phyloP scores from a whole-genome alignment of 2,113 vertebrate species.

The Eulacestoma nigropectus region DNA sequence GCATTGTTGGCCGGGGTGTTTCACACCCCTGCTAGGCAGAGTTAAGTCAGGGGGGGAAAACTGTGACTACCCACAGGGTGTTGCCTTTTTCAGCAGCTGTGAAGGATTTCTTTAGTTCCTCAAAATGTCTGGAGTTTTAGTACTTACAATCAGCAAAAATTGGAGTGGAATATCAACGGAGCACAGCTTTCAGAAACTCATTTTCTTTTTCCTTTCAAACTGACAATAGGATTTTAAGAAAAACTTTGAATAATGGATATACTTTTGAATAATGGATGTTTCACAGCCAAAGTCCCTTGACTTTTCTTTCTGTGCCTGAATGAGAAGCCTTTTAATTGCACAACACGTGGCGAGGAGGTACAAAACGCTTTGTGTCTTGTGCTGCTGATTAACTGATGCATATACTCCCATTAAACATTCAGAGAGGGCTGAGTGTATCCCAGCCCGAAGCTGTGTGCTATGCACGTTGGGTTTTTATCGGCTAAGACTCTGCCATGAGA shows the following conservation, averaged over 20 bases:
- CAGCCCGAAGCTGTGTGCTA: background rate
- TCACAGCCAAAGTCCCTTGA: slow-evolving; percentile 25
- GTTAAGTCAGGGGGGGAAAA: background rate
- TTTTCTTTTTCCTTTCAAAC: slow-evolving; percentile 53
- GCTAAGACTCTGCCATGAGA: background rate
- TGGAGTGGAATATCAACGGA: slow-evolving; percentile 21
- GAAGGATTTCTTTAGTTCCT: slow-evolving; percentile 1
- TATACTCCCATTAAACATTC: slow-evolving; percentile 44
- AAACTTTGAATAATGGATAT: slow-evolving; percentile 64
- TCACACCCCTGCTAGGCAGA: background rate
- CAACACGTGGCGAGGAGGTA: slow-evolving; percentile 9
- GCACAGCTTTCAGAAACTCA: slow-evolving; percentile 44
- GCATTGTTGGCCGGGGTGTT: background rate
- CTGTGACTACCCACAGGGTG: background rate
- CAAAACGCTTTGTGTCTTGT: slow-evolving; percentile 32
- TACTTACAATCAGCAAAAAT: slow-evolving; percentile 28
- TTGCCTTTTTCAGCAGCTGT: background rate
- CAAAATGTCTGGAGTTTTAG: slow-evolving; percentile 16
- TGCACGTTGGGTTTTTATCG: background rate
- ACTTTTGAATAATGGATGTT: slow-evolving; percentile 64
- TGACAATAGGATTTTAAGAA: slow-evolving; percentile 54
- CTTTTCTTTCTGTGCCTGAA: slow-evolving; percentile 44
- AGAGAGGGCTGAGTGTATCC: slow-evolving; percentile 1
- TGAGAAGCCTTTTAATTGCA: slow-evolving; percentile 59
- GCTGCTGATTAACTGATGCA: slow-evolving; percentile 30